Conservation (phyloP, 2,113 vertebrate species). For the Leptodactylus fuscus region DNA sequence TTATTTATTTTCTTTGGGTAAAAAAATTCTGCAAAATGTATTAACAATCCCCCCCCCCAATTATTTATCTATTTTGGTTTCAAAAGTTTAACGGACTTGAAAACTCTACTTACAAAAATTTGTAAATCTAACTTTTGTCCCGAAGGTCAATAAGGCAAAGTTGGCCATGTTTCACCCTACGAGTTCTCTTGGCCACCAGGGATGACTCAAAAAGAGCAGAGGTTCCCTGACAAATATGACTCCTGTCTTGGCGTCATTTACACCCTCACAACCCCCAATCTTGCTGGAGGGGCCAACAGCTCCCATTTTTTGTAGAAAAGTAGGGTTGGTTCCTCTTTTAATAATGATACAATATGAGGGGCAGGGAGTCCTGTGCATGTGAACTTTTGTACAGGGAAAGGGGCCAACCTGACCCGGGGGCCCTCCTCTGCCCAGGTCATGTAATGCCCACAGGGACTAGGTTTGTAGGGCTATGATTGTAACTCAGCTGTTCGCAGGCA, state of each 20-base stretch:
- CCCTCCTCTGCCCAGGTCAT: neutral
- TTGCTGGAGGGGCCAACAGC: neutral
- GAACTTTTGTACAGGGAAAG: neutral
- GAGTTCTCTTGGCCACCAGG: no score
- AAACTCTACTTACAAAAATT: neutral
- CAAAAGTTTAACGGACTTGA: neutral
- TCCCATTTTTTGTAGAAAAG: neutral
- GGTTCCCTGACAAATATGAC: no score
- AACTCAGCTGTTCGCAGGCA: neutral
- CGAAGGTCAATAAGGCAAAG: constrained; percentile 15
- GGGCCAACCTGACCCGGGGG: neutral
- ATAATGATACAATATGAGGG: neutral
- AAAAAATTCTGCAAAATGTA: neutral
- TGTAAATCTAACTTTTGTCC: neutral
- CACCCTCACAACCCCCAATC: neutral
- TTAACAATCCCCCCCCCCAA: no score
- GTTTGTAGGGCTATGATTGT: neutral
- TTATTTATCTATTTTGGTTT: neutral
- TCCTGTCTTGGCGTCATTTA: neutral
- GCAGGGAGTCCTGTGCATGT: neutral
- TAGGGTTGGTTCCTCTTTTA: no score
- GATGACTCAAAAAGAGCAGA: no score
- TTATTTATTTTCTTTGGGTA: neutral
- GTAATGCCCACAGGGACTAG: neutral
- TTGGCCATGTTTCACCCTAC: no score